Evolutionary conservation across 2,797 vertebrate species (phyloP), one percentile per base, ranked within the genome.

Genomic region (Apogon talboti): DNA sequence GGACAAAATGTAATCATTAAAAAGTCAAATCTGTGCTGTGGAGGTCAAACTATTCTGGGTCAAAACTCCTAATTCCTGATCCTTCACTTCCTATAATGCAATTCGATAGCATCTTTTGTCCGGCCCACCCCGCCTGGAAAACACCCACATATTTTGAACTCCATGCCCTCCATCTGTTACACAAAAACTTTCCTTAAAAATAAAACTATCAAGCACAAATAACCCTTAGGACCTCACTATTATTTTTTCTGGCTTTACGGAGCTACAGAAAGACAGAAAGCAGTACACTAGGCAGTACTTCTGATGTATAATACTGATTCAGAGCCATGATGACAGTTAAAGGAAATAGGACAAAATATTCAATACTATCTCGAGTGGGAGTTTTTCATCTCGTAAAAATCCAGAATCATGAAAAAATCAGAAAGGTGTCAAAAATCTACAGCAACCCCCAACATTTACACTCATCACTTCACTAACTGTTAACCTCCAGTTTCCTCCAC

Each of bases 81-180:
- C 38, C 48, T 35, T 58, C 37, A 65, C 44, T 70, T 64, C 56
- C 56, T 24, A 37, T 14, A 33, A 42, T 37, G 45, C 48, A 65
- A 52, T 11, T 46, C 16, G 24, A 48, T 28, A 6, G 33, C 16
- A 18, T 71, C 13, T 44, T 57, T 47, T 44, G 28, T 61, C 61
- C 30, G 7, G 33, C 21, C 6, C 2, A 30, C 37, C 24, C 57
- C 13, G 54, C 4, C 24, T 13, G 18, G 24, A 13, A 67, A 50
- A 67, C 38, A 33, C 50, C 30, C 30, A 56, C 15, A 3, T 46
- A n/a, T 51, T 40, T 67, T 48, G 45, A 59, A 62, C 14, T 42
- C 56, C 37, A 11, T 43, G 55, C 55, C n/a, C 30, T 30, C 14
- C 15, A 4, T 35, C 33, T 30, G 28, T 30, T 3, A 30, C 28